A percentile compares a stretch with the other conserved stretches of the same genome.
phyloP scores from a whole-genome alignment of 1,140 invertebrate species.

The Bombus confusus region DNA sequence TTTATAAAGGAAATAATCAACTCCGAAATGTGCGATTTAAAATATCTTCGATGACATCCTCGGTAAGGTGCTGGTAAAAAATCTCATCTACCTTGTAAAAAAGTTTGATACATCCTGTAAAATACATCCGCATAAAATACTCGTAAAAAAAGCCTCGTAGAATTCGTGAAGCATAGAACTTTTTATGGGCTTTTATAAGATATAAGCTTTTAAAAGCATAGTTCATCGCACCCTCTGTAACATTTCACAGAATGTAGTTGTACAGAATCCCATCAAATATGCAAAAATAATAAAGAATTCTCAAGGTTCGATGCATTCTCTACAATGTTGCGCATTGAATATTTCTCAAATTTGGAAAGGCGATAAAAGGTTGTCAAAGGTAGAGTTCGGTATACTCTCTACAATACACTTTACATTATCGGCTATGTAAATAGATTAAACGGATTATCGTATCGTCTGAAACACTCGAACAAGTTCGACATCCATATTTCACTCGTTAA shows the following conservation, averaged over 20 bases:
- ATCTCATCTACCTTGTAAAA: not conserved
- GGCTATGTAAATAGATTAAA: not conserved
- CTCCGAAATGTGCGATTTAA: fast-evolving
- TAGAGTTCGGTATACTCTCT: not conserved
- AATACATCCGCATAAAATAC: not conserved
- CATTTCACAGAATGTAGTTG: not conserved
- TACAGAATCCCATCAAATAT: not conserved
- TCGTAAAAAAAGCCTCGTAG: not conserved
- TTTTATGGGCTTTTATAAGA: too few relatives aligned
- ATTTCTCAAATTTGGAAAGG: not conserved
- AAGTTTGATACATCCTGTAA: not conserved
- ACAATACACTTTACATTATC: not conserved
- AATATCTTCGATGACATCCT: not conserved
- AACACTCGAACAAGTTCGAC: too few relatives aligned
- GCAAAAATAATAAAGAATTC: not conserved
- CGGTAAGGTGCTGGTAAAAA: too few relatives aligned
- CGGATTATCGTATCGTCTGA: not conserved
- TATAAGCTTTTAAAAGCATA: not conserved
- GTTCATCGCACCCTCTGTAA: not conserved
- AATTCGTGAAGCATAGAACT: not conserved
- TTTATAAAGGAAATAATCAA: not conserved
- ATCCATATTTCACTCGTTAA: not conserved
- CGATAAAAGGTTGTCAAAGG: not conserved
- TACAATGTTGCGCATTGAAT: not conserved
- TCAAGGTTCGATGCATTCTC: not conserved